A percentile compares a stretch with the other conserved stretches of the same genome.
Evolutionary conservation across 2,797 vertebrate species (phyloP).

Genomic region (Micromesistius poutassou): DNA sequence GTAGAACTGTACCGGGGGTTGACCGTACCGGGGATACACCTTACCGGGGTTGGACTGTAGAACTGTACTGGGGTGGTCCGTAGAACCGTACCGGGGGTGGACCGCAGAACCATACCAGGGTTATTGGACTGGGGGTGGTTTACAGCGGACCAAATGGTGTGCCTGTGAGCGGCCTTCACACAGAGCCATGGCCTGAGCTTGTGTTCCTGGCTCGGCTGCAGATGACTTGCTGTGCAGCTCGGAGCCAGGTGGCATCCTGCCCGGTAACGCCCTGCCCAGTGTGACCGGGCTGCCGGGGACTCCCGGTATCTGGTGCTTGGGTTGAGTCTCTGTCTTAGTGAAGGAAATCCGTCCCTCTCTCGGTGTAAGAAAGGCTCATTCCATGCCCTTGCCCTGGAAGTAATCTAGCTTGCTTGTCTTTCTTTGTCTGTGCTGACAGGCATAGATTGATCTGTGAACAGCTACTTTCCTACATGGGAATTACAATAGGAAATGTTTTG

Average conservation of each 20-base stretch:
- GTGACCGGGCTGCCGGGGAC: neutral
- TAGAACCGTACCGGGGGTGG: too few species aligned
- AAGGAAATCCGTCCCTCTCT: neutral
- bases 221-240: neutral
- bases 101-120: too few species aligned
- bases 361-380: too few species aligned
- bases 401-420: too few species aligned
- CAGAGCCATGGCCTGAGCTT: neutral
- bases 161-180: neutral
- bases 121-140: neutral
- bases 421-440: neutral
- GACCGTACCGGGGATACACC: too few species aligned
- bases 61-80: too few species aligned
- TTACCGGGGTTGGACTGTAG: too few species aligned
- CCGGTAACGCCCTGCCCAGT: neutral
- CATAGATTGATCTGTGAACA: neutral
- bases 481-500: neutral
- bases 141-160: neutral
- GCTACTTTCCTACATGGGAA: neutral
- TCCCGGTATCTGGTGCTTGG: neutral
- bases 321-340: neutral
- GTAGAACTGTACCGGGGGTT: too few species aligned
- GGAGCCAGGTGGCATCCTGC: neutral
- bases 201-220: neutral
- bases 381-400: too few species aligned